phyloP scores from a whole-genome alignment of 2,797 vertebrate genomes.

The Sebastes nivosus region DNA sequence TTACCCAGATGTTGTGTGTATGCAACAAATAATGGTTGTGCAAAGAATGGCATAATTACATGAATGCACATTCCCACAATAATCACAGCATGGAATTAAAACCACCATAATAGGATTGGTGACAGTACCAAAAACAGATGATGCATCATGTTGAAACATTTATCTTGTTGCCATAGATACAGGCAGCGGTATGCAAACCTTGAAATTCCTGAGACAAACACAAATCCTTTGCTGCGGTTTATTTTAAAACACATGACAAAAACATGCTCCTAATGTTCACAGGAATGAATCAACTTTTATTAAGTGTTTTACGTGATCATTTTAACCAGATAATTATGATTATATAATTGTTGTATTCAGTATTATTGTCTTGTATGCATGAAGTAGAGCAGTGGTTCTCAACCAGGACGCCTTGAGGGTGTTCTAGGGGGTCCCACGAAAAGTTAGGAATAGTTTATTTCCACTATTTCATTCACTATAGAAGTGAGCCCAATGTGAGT shows the following conservation, averaged over 20 bases:
- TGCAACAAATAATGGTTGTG: neutral
- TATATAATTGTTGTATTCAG: neutral
- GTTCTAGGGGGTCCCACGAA: too few relatives aligned
- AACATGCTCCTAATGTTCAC: neutral
- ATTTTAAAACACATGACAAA: neutral
- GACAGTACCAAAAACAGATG: slow-evolving; percentile 14
- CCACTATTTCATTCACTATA: too few relatives aligned
- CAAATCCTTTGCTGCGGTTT: neutral
- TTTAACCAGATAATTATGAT: neutral
- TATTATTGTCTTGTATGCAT: neutral
- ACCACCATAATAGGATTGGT: neutral
- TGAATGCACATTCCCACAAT: neutral
- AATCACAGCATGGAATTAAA: neutral
- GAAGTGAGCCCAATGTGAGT: too few relatives aligned
- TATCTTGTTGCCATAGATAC: slow-evolving; percentile 8
- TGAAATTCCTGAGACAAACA: neutral
- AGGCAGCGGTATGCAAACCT: neutral
- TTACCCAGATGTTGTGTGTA: neutral
- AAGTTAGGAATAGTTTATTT: too few relatives aligned
- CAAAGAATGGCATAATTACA: neutral
- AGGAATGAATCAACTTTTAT: neutral
- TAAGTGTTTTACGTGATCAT: neutral
- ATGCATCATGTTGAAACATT: neutral
- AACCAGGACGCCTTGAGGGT: too few relatives aligned
- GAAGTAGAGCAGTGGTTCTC: neutral